Evolutionary conservation across 2,797 vertebrate genomes (phyloP).

Genomic region (Aulostomus chinensis): DNA sequence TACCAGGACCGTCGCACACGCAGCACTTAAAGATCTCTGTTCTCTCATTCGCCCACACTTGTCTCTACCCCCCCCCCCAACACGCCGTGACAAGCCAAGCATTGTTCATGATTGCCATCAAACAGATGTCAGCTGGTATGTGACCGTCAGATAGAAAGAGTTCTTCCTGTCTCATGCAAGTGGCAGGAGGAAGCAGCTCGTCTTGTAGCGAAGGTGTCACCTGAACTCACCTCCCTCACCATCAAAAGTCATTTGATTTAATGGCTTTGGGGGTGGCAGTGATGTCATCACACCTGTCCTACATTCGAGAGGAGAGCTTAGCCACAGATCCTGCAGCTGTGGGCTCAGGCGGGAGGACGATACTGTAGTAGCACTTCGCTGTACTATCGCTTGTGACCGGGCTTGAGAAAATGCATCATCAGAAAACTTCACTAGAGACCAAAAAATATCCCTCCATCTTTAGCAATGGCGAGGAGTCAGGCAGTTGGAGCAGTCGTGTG

Average conservation of each 20-base stretch:
- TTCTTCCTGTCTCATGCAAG: constrained; percentile 11
- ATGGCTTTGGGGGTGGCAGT: constrained; percentile 16
- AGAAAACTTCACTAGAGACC: too few relatives aligned
- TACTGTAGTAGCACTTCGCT: background rate
- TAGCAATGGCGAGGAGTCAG: too few relatives aligned
- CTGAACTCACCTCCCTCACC: constrained; percentile 18
- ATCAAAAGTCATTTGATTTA: constrained; percentile 34
- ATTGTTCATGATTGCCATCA: constrained; percentile 19
- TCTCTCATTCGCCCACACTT: constrained; percentile 2
- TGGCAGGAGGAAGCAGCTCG: constrained; percentile 12
- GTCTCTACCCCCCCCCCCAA: background rate
- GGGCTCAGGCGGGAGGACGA: constrained; percentile 5
- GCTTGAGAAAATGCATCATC: too few relatives aligned
- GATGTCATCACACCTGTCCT: constrained; percentile 17
- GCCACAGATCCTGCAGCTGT: background rate
- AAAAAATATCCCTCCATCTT: too few relatives aligned
- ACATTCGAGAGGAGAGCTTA: constrained; percentile 8
- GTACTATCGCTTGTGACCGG: too few relatives aligned
- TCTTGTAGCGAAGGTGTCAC: constrained; percentile 42
- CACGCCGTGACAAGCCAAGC: background rate
- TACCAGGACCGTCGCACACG: constrained; percentile 12
- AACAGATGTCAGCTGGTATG: constrained; percentile 14
- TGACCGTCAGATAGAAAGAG: constrained; percentile 2
- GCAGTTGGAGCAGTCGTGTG: too few relatives aligned
- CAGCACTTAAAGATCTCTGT: constrained; percentile 16